Evolutionary conservation across 2,888 invertebrate genomes (phyloP).

Genomic region (Polyommatus iphigenia): DNA sequence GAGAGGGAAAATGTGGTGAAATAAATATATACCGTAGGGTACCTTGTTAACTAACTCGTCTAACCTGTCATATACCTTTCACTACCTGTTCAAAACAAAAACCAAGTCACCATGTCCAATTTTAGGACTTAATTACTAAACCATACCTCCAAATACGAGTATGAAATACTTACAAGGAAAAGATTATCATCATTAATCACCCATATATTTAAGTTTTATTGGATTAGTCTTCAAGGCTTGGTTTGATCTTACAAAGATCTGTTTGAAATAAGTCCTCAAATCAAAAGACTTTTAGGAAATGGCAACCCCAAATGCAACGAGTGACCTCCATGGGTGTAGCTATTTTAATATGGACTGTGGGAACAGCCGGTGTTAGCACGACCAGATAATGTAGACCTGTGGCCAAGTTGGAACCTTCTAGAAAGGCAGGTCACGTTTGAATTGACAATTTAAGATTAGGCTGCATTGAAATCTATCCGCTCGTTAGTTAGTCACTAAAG

Average conservation of each 20-base stretch:
- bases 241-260: not conserved
- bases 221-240: too few species aligned
- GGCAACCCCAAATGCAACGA: conserved; percentile 22
- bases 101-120: too few species aligned
- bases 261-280: not conserved
- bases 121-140: too few species aligned
- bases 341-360: conserved; percentile 50
- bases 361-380: conserved; percentile 42
- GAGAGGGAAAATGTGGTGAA: not conserved
- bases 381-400: conserved; percentile 31
- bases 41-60: too few species aligned
- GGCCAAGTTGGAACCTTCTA: not conserved
- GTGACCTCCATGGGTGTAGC: conserved; percentile 42
- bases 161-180: too few species aligned
- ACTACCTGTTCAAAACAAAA: too few species aligned
- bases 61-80: too few species aligned
- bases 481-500: not conserved
- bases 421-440: not conserved
- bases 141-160: too few species aligned
- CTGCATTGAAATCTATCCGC: not conserved
- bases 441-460: conserved; percentile 16
- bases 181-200: too few species aligned
- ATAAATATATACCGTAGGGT: not conserved
- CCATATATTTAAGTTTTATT: too few species aligned
- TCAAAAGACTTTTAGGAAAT: not conserved